phyloP scores from a whole-genome alignment of 2,113 vertebrate species.

The Prionailurus bengalensis region DNA sequence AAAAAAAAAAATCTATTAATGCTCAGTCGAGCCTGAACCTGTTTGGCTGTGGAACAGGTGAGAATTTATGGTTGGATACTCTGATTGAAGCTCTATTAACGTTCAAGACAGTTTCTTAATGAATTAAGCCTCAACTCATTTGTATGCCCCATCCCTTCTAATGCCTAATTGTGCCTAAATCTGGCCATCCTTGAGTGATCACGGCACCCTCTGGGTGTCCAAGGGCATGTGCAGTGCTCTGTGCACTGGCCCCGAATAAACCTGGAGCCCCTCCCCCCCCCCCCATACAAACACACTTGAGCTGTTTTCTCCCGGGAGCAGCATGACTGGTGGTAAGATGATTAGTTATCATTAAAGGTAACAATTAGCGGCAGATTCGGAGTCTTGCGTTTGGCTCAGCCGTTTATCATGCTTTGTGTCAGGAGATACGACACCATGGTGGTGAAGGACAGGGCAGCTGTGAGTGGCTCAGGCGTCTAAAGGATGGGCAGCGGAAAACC shows the following conservation, averaged over 20 bases:
- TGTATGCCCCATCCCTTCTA: constrained; percentile 76
- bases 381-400: constrained; percentile 57
- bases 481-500: neutral
- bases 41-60: constrained; percentile 82
- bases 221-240: constrained; percentile 58
- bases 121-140: constrained; percentile 85
- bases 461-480: neutral
- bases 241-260: constrained; percentile 51
- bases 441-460: rapidly evolving
- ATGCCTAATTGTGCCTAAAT: constrained; percentile 78
- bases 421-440: neutral
- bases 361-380: constrained; percentile 57
- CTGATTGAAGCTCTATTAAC: constrained; percentile 78
- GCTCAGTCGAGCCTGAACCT: constrained; percentile 84
- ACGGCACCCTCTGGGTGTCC: neutral
- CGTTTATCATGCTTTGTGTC: constrained; percentile 72
- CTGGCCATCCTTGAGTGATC: constrained; percentile 82
- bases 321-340: constrained; percentile 73
- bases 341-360: constrained; percentile 79
- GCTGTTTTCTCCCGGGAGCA: constrained; percentile 51
- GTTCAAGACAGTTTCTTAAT: constrained; percentile 83
- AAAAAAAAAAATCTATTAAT: constrained; percentile 83
- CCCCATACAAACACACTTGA: neutral
- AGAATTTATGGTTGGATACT: constrained; percentile 84
- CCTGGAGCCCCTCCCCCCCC: neutral